Percentiles rank a stretch among this genome's conserved stretches.
These are phyloP conservation scores for Dendrocopos noguchii DNA, from an alignment of 2,113 vertebrate genomes.

Conservation along the genomic window DNA sequence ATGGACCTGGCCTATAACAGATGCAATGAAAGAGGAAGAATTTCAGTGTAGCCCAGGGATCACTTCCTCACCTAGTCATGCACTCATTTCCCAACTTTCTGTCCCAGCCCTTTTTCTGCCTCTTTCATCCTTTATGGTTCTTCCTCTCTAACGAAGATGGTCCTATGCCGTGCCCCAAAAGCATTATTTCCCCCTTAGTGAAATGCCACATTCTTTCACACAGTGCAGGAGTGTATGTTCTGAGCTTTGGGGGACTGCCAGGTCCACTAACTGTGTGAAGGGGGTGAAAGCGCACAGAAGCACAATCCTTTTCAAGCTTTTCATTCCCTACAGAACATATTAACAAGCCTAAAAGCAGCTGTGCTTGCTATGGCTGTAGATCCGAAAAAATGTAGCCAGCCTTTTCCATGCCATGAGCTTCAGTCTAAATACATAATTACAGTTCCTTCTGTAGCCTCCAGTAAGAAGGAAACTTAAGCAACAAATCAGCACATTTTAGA, in stretches of 20 bases:
- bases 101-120: background rate
- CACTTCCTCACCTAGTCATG: background rate
- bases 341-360: background rate
- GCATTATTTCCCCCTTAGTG: background rate
- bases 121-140: background rate
- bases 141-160: background rate
- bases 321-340: background rate
- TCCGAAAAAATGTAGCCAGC: background rate
- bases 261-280: background rate
- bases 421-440: conserved; percentile 26
- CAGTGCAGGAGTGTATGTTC: rapidly evolving
- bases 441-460: conserved; percentile 16
- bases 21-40: background rate
- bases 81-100: background rate
- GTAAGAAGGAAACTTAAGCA: conserved; percentile 58
- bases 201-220: background rate
- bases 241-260: background rate
- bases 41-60: background rate
- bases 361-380: background rate
- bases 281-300: background rate
- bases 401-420: background rate
- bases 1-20: background rate
- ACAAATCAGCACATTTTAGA: conserved; percentile 65
- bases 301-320: background rate
- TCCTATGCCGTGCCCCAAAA: rapidly evolving